phyloP scores from a whole-genome alignment of 2,113 vertebrate genomes.

The Felis chaus region DNA sequence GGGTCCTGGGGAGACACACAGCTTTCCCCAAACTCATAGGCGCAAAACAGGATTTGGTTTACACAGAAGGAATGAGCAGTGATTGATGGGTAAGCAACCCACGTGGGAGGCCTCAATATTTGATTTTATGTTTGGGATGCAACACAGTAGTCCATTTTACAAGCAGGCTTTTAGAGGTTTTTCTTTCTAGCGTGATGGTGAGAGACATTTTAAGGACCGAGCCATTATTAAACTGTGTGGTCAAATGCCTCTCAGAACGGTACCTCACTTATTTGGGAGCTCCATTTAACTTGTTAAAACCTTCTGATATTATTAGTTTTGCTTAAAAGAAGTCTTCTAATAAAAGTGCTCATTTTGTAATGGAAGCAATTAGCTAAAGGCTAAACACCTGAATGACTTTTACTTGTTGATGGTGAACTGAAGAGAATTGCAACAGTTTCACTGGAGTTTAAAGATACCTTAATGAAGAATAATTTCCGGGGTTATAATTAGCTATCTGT shows the following conservation, averaged over 20 bases:
- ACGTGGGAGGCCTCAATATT: not conserved
- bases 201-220: not conserved
- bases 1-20: fast-evolving
- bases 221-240: not conserved
- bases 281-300: not conserved
- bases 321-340: not conserved
- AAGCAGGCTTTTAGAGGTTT: not conserved
- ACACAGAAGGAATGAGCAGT: not conserved
- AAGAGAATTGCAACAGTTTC: not conserved
- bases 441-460: not conserved
- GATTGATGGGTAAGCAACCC: not conserved
- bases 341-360: not conserved
- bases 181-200: not conserved
- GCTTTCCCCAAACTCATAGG: not conserved
- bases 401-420: not conserved
- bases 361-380: not conserved
- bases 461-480: not conserved
- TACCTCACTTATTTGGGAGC: not conserved
- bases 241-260: not conserved
- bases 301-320: not conserved
- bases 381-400: not conserved
- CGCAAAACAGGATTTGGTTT: not conserved
- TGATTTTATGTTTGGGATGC: not conserved
- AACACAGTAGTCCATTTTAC: not conserved
- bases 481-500: not conserved